Evolutionary conservation across 30 jellyfish, hydroid and myxozoan genomes (phyloP).

Genomic region (Rhopilema esculentum): DNA sequence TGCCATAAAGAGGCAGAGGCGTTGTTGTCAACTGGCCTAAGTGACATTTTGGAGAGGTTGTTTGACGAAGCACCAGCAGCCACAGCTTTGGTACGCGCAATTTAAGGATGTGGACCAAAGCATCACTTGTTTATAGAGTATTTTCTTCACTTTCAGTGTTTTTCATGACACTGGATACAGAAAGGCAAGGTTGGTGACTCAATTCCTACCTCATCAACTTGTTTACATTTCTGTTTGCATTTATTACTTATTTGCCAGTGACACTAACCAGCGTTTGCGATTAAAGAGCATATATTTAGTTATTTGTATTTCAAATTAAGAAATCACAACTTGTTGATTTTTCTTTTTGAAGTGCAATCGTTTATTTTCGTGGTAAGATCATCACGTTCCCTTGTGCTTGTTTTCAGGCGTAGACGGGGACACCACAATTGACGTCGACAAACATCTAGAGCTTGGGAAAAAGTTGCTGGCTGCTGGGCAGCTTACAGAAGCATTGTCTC

Average conservation of each 20-base stretch:
- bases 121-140: constrained; percentile 80
- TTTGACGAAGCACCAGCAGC: not conserved
- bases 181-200: constrained; percentile 61
- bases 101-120: constrained; percentile 80
- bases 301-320: too few species aligned
- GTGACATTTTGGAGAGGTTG: not conserved
- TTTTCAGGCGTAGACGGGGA: constrained; percentile 88
- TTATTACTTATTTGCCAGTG: too few species aligned
- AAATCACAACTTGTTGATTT: not conserved
- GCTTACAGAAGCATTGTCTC: constrained; percentile 97
- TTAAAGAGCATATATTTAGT: too few species aligned
- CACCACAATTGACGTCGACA: constrained; percentile 90
- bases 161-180: constrained; percentile 86
- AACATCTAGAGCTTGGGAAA: constrained; percentile 95
- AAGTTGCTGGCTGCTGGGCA: constrained; percentile 97
- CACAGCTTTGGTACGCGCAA: not conserved
- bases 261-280: too few species aligned
- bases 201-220: not conserved
- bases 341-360: not conserved
- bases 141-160: constrained; percentile 85
- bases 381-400: not conserved
- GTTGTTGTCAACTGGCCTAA: not conserved
- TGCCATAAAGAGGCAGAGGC: constrained; percentile 8
- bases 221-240: not conserved
- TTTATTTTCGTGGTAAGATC: not conserved